phyloP scores from a whole-genome alignment of 1,140 invertebrate species.

The Aphelenchoides besseyi region DNA sequence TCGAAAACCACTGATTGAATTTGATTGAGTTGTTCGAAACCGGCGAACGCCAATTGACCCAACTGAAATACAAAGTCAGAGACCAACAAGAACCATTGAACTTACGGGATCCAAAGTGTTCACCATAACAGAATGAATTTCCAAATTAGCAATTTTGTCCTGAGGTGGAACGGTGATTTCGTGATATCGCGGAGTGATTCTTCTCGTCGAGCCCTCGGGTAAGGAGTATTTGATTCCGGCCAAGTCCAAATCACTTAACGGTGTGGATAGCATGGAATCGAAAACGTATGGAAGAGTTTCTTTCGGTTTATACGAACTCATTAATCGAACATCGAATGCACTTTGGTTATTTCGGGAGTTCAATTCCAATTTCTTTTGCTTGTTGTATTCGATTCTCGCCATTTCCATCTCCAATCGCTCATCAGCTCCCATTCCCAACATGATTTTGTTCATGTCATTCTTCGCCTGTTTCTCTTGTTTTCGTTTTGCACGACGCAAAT shows the following conservation, averaged over 20 bases:
- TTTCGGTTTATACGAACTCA: not conserved
- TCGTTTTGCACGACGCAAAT: conserved; percentile 75
- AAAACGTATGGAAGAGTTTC: conserved; percentile 54
- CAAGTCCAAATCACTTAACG: conserved; percentile 32
- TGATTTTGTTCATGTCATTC: conserved; percentile 68
- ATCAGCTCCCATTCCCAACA: conserved; percentile 49
- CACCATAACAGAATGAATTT: conserved; percentile 67
- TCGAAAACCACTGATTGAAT: conserved; percentile 95
- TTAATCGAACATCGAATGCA: conserved; percentile 25
- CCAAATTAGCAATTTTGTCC: conserved; percentile 49
- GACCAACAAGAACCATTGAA: conserved; percentile 11
- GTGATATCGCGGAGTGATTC: conserved; percentile 73
- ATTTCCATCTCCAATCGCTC: conserved; percentile 65
- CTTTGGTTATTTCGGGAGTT: conserved; percentile 9
- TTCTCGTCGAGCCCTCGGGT: conserved; percentile 74
- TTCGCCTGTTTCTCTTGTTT: conserved; percentile 81
- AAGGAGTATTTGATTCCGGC: conserved; percentile 68
- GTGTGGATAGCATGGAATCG: conserved; percentile 72
- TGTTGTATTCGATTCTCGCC: conserved; percentile 66
- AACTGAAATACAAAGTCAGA: conserved; percentile 66
- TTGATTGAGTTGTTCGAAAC: conserved; percentile 79
- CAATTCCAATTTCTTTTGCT: conserved; percentile 66
- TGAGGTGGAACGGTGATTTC: conserved; percentile 80
- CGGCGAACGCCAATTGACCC: conserved; percentile 79
- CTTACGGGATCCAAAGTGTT: conserved; percentile 50